Base-by-base conservation (phyloP, 2,888 invertebrate species). In the Melanostoma mellinum region DNA sequence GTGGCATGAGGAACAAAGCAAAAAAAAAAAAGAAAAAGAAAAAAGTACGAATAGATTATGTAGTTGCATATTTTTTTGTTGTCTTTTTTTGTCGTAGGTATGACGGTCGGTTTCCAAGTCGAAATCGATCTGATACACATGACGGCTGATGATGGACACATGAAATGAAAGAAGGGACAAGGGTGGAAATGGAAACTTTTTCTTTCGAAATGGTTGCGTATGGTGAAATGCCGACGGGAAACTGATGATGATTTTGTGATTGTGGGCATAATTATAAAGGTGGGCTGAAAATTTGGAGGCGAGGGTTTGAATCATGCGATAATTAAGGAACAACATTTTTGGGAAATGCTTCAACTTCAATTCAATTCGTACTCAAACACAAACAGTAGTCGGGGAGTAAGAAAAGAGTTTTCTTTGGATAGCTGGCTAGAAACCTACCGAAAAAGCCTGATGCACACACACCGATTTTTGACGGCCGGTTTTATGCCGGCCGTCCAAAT, bases 111-210 rank as follows among this genome's bases (percentile, higher is more conserved):
- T 50, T 53, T 60, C 53, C n/a, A 60, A 60, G 44, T 68, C 52
- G 65, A 68, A 68, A 75, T 68, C 68, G 60, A 55, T 60, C 68
- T 35, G 52, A 76, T 69, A 46, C 44, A 76, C 53, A 68, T 68
- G 68, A 53, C 50, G n/a, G 35, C 4, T n/a, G 42, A 8, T n/a
- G 6, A 42, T 61, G 61, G 61, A 61, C 48, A 67, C 30, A 32
- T 8, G 42, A 42, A 33, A 48, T 30, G 63, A 10, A 61, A 20
- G 53, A 35, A 30, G 3, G 20, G 33, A 63, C 10, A 40, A 33
- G 30, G 52, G 36, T 53, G 52, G 3, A 38, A 53, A 65, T 36
- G 50, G 40, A 46, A 46, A 6, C 3, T 58, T 58, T 44, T 10
- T 9, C 9, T 30, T 61, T 33, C 30, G 9, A 9, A 50, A 38